Evolutionary conservation across 2,113 vertebrate species (phyloP).

Genomic region (Lamprotornis superbus): DNA sequence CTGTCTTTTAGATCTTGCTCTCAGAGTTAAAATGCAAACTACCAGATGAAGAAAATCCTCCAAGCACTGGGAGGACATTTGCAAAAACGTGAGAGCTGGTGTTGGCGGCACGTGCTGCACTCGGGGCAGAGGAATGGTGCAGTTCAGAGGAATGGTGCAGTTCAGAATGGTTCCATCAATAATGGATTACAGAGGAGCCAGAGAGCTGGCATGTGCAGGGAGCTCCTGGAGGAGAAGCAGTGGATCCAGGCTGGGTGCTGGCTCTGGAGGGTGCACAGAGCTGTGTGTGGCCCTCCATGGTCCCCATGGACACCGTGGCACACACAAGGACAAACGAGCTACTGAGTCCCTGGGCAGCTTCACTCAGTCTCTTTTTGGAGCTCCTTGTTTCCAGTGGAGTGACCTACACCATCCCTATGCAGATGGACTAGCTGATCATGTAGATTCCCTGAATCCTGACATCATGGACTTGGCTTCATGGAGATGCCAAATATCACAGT

Average conservation of each 20-base stretch:
- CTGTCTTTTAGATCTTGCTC: neutral
- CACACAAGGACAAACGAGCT: neutral
- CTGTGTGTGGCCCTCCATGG: rapidly evolving
- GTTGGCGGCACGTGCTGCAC: rapidly evolving
- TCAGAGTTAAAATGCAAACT: neutral
- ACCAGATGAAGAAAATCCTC: neutral
- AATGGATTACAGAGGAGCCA: rapidly evolving
- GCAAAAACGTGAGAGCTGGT: neutral
- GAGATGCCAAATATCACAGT: neutral
- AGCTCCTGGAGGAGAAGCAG: neutral
- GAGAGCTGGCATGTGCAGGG: neutral
- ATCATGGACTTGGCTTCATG: too few relatives aligned
- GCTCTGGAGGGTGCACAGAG: neutral
- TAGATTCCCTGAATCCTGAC: neutral
- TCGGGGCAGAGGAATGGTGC: rapidly evolving
- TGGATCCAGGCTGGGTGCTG: neutral
- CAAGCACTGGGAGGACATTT: neutral
- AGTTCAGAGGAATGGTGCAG: rapidly evolving
- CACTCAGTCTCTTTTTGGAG: neutral
- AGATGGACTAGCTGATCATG: neutral
- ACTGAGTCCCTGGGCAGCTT: neutral
- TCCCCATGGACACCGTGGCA: neutral
- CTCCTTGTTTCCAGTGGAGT: neutral
- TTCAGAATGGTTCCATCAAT: neutral
- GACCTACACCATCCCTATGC: neutral